Conservation (phyloP, 2,888 invertebrate species). For the Dexiosoma caninum region DNA sequence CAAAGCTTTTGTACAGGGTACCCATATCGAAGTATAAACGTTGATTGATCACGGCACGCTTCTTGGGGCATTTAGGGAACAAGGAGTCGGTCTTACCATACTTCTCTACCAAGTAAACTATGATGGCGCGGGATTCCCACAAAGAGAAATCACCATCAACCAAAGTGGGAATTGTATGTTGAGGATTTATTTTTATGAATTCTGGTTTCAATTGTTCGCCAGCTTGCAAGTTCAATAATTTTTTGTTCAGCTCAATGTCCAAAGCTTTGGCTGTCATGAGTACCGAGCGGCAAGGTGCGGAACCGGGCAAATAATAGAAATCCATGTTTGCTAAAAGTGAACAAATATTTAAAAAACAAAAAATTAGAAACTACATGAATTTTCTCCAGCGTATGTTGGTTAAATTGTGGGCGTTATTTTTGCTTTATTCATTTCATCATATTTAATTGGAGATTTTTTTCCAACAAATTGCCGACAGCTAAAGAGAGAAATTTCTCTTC, state of each 20-base stretch:
- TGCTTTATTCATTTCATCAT: too few relatives aligned
- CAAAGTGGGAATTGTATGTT: slow-evolving; percentile 89
- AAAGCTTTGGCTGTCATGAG: slow-evolving; percentile 82
- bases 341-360: not conserved
- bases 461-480: too few relatives aligned
- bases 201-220: slow-evolving; percentile 84
- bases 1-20: slow-evolving; percentile 83
- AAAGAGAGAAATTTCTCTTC: too few relatives aligned
- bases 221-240: slow-evolving; percentile 79
- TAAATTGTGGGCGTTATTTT: not conserved
- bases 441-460: too few relatives aligned
- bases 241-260: slow-evolving; percentile 82
- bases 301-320: slow-evolving; percentile 81
- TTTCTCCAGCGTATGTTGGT: not conserved
- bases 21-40: slow-evolving; percentile 88
- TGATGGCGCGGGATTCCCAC: slow-evolving; percentile 90
- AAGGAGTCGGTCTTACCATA: slow-evolving; percentile 85
- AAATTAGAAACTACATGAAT: slow-evolving; percentile 16
- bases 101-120: slow-evolving; percentile 86
- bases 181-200: slow-evolving; percentile 86
- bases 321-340: slow-evolving; percentile 76
- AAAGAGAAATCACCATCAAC: slow-evolving; percentile 87
- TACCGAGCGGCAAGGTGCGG: slow-evolving; percentile 82
- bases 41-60: slow-evolving; percentile 86
- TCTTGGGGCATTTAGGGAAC: slow-evolving; percentile 85